These are phyloP conservation scores for Pyrochroa serraticornis DNA, from an alignment of 2,888 invertebrate genomes.

Conservation along the genomic window DNA sequence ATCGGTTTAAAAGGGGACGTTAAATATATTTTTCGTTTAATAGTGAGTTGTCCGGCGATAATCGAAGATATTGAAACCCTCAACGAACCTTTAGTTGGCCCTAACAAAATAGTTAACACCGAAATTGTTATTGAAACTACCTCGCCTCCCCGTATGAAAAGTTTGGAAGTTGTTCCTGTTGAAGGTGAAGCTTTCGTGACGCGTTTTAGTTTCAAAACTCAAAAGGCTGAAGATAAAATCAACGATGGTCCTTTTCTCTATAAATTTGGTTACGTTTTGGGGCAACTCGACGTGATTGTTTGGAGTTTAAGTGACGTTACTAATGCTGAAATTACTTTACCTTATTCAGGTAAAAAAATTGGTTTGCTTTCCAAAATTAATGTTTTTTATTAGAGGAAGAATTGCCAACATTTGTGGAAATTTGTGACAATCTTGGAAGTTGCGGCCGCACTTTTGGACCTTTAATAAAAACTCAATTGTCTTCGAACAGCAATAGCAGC, in stretches of 20 bases:
- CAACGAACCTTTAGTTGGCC: constrained; percentile 8
- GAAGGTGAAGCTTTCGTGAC: constrained; percentile 25
- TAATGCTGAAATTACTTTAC: constrained; percentile 12
- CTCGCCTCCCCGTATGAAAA: constrained; percentile 6
- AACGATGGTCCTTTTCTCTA: constrained; percentile 23
- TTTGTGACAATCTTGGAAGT: constrained; percentile 18
- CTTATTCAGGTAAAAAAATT: constrained; percentile 19
- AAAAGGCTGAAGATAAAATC: constrained; percentile 15
- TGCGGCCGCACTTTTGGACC: constrained; percentile 19
- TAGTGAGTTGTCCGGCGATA: constrained; percentile 14
- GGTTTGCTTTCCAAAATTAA: background rate
- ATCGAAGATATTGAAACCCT: constrained; percentile 10
- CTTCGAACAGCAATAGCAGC: background rate
- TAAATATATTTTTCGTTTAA: constrained; percentile 23
- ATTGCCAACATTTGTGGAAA: constrained; percentile 21
- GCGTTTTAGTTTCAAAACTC: constrained; percentile 20
- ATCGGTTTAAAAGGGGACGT: constrained; percentile 22
- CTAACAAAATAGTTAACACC: background rate
- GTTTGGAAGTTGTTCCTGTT: constrained; percentile 12
- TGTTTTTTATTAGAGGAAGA: constrained; percentile 10
- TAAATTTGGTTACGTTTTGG: constrained; percentile 24
- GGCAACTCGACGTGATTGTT: constrained; percentile 3
- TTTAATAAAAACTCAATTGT: constrained; percentile 1
- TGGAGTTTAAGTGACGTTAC: constrained; percentile 13
- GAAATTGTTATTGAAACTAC: constrained; percentile 21